Base-by-base conservation (phyloP, 2,113 vertebrate genomes). In the Indicator maculatus region DNA sequence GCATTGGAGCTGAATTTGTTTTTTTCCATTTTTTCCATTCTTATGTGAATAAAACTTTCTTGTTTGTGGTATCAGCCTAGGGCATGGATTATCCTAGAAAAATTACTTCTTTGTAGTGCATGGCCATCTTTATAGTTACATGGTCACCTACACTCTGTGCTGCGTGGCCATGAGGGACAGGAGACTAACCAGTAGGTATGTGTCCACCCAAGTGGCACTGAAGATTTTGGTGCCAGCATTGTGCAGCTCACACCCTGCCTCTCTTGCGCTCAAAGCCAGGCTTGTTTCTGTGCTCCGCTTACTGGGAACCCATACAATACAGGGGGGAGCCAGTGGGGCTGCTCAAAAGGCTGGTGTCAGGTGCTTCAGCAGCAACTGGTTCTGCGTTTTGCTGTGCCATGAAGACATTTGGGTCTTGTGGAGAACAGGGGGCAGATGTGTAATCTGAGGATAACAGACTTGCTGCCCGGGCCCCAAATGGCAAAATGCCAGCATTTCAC, bases 121-220 rank as follows among this genome's bases (percentile, higher is more conserved):
- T 6, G 19, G 1, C 23, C 44, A 52, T 23, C 23, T 52, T 52
- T 52, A 7, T 24, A 24, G 23, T 33, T n/a, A 8, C 2, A 1
- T 1, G 27, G 24, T 63, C 6, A 4, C 60, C 59, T 39, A 20
- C 15, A 8, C 1, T 3, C 60, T 4, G 3, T 5, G 2, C 44
- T 36, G 56, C 0, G 0, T 3, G 11, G 13, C 6, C 0, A 1
- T 3, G 10, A 24, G 16, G 24, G 27, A 5, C 31, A 66, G 52
- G 20, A 39, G 21, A 33, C 21, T 12, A 38, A 55, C n/a, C 36
- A 5, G 0, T 31, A 3, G 4, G 1, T 12, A 3, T 7, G 20
- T 47, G 36, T 47, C 24, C 17, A 71, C 31, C 38, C 50, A 26
- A 23, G 28, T 1, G 5, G 17, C 8, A 8, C 7, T 3, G 30